A percentile compares a stretch with the other conserved stretches of the same genome.
Conservation (phyloP, 2,797 vertebrate species). For the Momotus momota region DNA sequence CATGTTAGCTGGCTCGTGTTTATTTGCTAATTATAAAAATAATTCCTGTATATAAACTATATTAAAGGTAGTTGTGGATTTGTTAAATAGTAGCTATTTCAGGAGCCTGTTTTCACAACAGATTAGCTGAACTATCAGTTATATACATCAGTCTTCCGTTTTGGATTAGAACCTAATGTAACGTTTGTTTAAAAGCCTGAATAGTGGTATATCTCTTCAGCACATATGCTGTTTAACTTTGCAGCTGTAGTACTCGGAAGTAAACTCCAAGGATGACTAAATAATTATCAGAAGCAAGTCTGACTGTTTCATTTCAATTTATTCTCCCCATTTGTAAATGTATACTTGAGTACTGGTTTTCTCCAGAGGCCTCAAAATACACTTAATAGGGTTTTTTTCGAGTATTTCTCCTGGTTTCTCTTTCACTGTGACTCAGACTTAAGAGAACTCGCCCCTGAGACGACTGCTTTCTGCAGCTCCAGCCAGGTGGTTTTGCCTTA, state of each 20-base stretch:
- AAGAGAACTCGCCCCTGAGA: background rate
- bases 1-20: background rate
- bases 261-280: background rate
- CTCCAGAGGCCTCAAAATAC: background rate
- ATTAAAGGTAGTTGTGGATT: background rate
- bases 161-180: background rate
- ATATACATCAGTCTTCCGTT: background rate
- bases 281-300: background rate
- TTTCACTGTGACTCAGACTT: background rate
- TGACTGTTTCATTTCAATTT: background rate
- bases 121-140: background rate
- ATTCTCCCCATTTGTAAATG: background rate
- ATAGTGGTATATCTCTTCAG: background rate
- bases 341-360: background rate
- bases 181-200: background rate
- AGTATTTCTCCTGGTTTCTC: background rate
- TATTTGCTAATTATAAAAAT: background rate
- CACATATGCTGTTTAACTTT: background rate
- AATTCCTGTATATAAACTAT: background rate
- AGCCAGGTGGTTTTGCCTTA: background rate
- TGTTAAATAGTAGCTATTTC: background rate
- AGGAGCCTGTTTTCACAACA: background rate
- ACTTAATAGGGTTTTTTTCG: background rate
- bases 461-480: background rate
- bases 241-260: background rate